phyloP scores from a whole-genome alignment of 2,113 vertebrate species.

The Sylvietta virens region DNA sequence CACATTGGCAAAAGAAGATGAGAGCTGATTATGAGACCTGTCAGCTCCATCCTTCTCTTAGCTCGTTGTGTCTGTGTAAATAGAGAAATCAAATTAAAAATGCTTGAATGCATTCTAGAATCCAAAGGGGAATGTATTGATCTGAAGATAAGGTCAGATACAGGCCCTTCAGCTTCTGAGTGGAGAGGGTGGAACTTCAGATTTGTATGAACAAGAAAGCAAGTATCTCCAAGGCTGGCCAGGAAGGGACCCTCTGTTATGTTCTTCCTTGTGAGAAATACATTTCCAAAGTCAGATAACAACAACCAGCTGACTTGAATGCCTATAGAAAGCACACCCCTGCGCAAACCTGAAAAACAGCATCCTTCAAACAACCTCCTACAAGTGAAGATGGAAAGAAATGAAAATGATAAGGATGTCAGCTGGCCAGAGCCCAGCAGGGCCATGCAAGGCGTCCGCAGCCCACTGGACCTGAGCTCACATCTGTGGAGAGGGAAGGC shows the following conservation, averaged over 20 bases:
- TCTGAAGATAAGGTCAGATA: background rate
- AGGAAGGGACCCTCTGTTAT: background rate
- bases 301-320: background rate
- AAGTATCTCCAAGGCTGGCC: background rate
- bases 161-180: background rate
- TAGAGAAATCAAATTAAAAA: constrained; percentile 57
- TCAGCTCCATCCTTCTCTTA: constrained; percentile 15
- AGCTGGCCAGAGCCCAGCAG: background rate
- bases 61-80: background rate
- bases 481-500: accelerated
- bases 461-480: background rate
- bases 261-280: background rate
- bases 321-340: background rate
- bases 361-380: background rate
- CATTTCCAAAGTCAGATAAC: background rate
- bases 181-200: background rate
- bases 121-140: background rate
- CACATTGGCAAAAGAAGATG: background rate
- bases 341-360: background rate
- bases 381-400: background rate
- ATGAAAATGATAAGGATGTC: background rate
- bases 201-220: background rate
- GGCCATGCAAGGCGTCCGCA: accelerated
- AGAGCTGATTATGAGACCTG: constrained; percentile 31
- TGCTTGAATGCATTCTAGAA: background rate